Conservation (phyloP, 2,797 vertebrate species). For the Sparus aurata region DNA sequence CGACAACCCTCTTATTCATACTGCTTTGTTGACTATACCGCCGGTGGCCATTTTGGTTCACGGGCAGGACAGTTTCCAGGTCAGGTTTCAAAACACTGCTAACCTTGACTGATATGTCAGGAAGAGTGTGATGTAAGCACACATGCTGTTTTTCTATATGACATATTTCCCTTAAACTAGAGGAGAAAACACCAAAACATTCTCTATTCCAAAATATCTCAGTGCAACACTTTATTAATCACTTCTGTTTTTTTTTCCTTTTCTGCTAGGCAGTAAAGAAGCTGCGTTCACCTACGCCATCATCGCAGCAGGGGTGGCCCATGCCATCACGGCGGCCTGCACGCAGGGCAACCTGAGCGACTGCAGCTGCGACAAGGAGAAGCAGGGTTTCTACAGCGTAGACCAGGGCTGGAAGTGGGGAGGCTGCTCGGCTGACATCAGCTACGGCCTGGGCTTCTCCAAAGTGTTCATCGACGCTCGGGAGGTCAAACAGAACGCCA, state of each 20-base stretch:
- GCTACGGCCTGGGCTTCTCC: conserved; percentile 95
- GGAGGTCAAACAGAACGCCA: conserved; percentile 96
- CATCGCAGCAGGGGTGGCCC: conserved; percentile 95
- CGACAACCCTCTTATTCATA: conserved; percentile 83
- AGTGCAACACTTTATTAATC: conserved; percentile 41
- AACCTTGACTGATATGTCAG: conserved; percentile 67
- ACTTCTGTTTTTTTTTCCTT: conserved; percentile 12
- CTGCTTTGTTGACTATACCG: conserved; percentile 77
- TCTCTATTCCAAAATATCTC: background rate
- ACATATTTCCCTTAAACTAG: too few relatives aligned
- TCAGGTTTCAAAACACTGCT: conserved; percentile 78
- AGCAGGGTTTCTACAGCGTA: conserved; percentile 96
- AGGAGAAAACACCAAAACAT: background rate
- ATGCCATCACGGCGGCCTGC: conserved; percentile 95
- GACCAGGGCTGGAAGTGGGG: conserved; percentile 99
- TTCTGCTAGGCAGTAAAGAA: conserved; percentile 92
- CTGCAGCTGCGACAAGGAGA: conserved; percentile 97
- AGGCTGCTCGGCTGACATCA: conserved; percentile 97
- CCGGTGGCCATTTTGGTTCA: conserved; percentile 79
- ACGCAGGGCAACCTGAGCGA: conserved; percentile 97
- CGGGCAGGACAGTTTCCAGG: conserved; percentile 78
- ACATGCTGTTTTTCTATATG: conserved; percentile 65
- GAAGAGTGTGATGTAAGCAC: conserved; percentile 67
- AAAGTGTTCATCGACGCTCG: conserved; percentile 97
- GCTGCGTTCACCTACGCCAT: conserved; percentile 97